phyloP scores from a whole-genome alignment of 2,113 vertebrate genomes.

The Hippocampus comes region DNA sequence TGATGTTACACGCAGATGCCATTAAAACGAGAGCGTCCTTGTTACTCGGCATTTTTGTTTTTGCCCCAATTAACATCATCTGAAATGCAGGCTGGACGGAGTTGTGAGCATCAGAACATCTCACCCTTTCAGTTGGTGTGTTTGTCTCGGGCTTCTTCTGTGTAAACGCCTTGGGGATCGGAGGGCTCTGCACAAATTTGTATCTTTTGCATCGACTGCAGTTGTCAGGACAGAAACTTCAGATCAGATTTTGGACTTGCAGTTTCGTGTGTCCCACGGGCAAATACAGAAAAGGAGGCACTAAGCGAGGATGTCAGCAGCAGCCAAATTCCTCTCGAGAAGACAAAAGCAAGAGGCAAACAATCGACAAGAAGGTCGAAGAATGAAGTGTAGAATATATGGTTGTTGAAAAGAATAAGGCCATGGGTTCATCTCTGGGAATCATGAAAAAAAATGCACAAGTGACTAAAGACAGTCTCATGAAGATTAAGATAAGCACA shows the following conservation, averaged over 20 bases:
- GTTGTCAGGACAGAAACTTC: constrained; percentile 6
- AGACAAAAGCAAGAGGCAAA: background rate
- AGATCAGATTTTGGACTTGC: constrained; percentile 2
- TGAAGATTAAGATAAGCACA: background rate
- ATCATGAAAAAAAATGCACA: background rate
- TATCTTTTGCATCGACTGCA: background rate
- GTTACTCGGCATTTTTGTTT: background rate
- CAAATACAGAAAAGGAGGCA: background rate
- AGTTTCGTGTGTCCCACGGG: background rate
- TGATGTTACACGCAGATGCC: constrained; percentile 56
- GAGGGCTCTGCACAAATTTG: background rate
- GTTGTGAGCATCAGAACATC: background rate
- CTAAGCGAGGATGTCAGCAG: background rate
- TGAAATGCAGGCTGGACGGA: background rate
- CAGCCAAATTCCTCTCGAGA: background rate
- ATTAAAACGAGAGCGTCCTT: constrained; percentile 14
- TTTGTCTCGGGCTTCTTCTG: background rate
- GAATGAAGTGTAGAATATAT: background rate
- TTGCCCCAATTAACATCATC: background rate
- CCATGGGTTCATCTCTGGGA: constrained; percentile 3
- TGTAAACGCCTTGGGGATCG: background rate
- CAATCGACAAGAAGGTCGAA: background rate
- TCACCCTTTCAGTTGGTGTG: background rate
- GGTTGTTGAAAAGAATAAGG: background rate
- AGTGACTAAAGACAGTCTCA: background rate